These are phyloP conservation scores for Coccyzus lansbergi DNA, from an alignment of 2,797 vertebrate species.

Conservation along the genomic window DNA sequence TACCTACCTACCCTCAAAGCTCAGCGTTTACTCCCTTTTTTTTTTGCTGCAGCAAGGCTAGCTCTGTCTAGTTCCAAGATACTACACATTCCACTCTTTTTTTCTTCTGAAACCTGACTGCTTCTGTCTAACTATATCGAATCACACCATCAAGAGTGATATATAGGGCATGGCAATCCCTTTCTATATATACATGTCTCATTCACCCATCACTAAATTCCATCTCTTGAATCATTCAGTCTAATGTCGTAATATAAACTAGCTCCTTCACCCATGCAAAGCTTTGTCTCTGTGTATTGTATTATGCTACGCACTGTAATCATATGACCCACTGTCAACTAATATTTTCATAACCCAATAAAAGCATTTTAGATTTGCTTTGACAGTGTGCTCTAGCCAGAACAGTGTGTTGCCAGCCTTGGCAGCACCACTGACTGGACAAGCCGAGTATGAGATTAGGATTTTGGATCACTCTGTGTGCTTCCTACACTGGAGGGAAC, in stretches of 20 bases:
- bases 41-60: neutral
- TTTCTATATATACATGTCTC: neutral
- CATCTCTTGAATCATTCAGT: conserved; percentile 1
- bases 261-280: neutral
- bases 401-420: fast-evolving
- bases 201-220: neutral
- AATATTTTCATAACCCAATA: neutral
- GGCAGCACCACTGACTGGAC: neutral
- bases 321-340: neutral
- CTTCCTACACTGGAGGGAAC: neutral
- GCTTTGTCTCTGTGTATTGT: neutral
- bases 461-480: neutral
- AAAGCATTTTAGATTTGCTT: neutral
- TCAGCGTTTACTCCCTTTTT: neutral
- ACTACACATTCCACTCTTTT: neutral
- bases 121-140: neutral
- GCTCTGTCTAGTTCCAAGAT: neutral
- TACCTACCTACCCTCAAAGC: neutral
- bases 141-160: neutral
- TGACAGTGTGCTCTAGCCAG: neutral
- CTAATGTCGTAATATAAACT: neutral
- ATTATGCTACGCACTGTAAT: neutral
- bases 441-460: neutral
- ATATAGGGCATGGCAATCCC: neutral
- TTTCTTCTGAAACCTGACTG: neutral